Evolutionary conservation across 1,140 invertebrate genomes (phyloP), one percentile per base, ranked within the genome.

Genomic region (Holcopasites calliopsidis): DNA sequence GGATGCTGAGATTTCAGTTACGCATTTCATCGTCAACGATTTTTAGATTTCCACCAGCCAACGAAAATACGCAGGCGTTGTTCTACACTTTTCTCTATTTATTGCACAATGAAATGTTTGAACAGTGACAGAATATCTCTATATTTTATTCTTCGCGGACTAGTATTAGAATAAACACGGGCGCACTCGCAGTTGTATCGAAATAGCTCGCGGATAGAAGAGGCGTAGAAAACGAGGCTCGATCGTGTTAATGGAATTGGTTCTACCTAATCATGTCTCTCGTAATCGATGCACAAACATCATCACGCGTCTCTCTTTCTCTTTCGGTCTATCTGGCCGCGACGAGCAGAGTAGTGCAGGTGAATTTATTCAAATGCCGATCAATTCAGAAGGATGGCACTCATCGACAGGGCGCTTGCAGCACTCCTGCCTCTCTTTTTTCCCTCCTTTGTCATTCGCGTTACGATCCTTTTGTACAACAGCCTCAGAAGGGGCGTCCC

Each of bases 1-100:
- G 87, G 87, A 89, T 89, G 87, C 86, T 86, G 89, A 87, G 88
- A 89, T 90, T 89, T 89, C 89, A 89, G 89, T 90, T 90, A 89
- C 85, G 79, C 81, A 77, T 79, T 87, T 54, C 66, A 58, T 75
- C 42, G 65, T 35, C 81, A 68, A 82, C 73, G 74, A 77, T 82
- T 76, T 77, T 74, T 83, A 78, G 61, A 70, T 75, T 38, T 57
- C 68, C 49, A 3, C 64, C 23, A 75, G 42, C 65, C 42, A 47
- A 54, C 54, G 50, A 69, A 69, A 69, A 42, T 40, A 8, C 40
- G 69, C 55, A 18, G 40, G 21, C 50, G 52, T 74, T 74, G 31
- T 55, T 65, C 66, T 68, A 33, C 16, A 16, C 42, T 52, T 21
- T 31, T 4, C 64, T 23, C 16, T 35, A 23, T 35, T 50, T n/a